A percentile compares a stretch with the other conserved stretches of the same genome.
Evolutionary conservation across 2,113 vertebrate genomes (phyloP).

Genomic region (Elachura formosa): DNA sequence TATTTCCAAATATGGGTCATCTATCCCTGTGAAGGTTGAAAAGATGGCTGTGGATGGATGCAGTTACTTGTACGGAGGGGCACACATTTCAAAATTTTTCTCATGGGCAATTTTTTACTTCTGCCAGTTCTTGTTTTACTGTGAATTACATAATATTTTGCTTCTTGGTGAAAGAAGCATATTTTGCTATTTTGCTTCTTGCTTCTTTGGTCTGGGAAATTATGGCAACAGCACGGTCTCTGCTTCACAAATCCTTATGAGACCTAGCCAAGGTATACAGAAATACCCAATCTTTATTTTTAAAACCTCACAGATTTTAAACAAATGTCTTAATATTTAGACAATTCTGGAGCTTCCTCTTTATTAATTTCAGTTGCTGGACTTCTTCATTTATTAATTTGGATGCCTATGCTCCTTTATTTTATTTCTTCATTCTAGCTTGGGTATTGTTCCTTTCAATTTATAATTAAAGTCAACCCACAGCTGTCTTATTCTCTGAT

Average conservation of each 20-base stretch:
- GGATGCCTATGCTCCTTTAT: neutral
- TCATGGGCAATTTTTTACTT: neutral
- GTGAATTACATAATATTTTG: neutral
- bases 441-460: neutral
- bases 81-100: neutral
- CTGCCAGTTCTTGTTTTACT: neutral
- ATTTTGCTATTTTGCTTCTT: neutral
- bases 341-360: neutral
- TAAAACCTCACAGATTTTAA: neutral
- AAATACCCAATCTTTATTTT: neutral
- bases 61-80: rapidly evolving
- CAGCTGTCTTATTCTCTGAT: neutral
- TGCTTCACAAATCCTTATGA: neutral
- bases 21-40: neutral
- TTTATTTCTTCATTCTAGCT: neutral
- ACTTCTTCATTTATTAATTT: rapidly evolving
- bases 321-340: neutral
- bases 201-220: neutral
- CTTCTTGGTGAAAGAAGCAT: neutral
- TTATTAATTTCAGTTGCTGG: neutral
- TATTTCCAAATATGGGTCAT: neutral
- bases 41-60: neutral
- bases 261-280: neutral
- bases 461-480: neutral
- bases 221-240: neutral